Evolutionary conservation across 2,888 invertebrate species (phyloP), one percentile per base, ranked within the genome.

Genomic region (Apamea sordens): DNA sequence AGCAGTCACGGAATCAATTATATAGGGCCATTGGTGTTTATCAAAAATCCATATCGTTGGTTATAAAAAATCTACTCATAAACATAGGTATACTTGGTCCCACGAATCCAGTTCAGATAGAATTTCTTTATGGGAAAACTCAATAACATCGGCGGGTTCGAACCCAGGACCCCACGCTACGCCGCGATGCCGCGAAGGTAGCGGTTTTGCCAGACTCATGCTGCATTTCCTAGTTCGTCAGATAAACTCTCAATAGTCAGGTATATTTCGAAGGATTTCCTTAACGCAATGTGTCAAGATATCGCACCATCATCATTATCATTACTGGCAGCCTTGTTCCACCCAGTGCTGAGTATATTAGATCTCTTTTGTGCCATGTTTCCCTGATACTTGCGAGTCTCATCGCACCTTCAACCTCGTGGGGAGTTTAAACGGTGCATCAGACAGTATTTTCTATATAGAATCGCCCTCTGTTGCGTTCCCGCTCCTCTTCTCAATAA

Each of bases 401-500:
- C 47, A 21, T n/a, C 41, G 0, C n/a, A 67, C 5, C 41, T n/a
- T n/a, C n/a, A n/a, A n/a, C n/a, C n/a, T n/a, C n/a, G n/a, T n/a
- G n/a, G n/a, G n/a, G n/a, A n/a, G n/a, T n/a, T n/a, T n/a, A n/a
- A n/a, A n/a, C n/a, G n/a, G n/a, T n/a, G n/a, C n/a, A n/a, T n/a
- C 21, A 21, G 2, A 41, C 5, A 32, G 24, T 44, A 75, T 36
- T 78, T 36, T 78, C 6, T 64, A 15, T 53, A 59, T 15, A 79
- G 18, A 79, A 71, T 67, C 71, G 68, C 74, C 71, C 2, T 41
- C 75, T 68, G 59, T 56, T 36, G 7, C 18, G 41, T 63, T 10
- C 41, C 63, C 84, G 82, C 82, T 73, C 1, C 44, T 74, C 8
- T 32, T 36, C 32, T 15, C 44, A 80, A 76, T n/a, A 73, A 64